Percentiles rank a stretch among this genome's conserved stretches.
Conservation (phyloP, 1,140 invertebrate genomes). For the Platyscapa corneri region DNA sequence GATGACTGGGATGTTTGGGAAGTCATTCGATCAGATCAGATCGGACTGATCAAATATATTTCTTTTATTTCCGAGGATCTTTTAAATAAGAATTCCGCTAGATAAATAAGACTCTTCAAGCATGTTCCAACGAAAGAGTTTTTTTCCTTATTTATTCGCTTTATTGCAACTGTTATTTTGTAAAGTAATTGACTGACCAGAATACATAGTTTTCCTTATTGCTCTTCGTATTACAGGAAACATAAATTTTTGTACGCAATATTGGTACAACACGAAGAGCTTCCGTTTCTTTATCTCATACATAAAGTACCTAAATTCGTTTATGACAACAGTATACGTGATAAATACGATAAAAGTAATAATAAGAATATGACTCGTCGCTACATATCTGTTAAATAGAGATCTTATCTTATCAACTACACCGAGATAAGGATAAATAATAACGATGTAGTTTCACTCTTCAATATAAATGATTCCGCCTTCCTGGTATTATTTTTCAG, state of each 20-base stretch:
- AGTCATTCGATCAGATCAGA: not conserved
- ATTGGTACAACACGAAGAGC: conserved; percentile 18
- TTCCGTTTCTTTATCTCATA: conserved; percentile 17
- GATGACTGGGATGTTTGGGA: not conserved
- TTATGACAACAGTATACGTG: not conserved
- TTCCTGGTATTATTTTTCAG: not conserved
- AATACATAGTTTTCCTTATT: not conserved
- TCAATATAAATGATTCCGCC: conserved; percentile 16
- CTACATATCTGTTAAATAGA: not conserved
- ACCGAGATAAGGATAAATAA: conserved; percentile 7
- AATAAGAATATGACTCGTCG: not conserved
- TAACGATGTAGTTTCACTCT: conserved; percentile 11
- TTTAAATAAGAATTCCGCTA: not conserved
- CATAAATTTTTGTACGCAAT: conserved; percentile 19
- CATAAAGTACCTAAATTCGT: conserved; percentile 21
- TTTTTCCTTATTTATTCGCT: not conserved
- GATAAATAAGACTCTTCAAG: conserved; percentile 1
- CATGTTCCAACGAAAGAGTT: not conserved
- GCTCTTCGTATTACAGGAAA: conserved; percentile 13
- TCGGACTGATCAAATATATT: not conserved
- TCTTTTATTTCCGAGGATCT: not conserved
- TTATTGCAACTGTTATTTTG: not conserved
- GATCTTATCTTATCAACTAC: conserved; percentile 22
- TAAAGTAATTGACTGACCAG: conserved; percentile 1
- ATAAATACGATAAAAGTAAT: not conserved